phyloP scores from a whole-genome alignment of 2,888 invertebrate species.

The Ferdinandea cuprea region DNA sequence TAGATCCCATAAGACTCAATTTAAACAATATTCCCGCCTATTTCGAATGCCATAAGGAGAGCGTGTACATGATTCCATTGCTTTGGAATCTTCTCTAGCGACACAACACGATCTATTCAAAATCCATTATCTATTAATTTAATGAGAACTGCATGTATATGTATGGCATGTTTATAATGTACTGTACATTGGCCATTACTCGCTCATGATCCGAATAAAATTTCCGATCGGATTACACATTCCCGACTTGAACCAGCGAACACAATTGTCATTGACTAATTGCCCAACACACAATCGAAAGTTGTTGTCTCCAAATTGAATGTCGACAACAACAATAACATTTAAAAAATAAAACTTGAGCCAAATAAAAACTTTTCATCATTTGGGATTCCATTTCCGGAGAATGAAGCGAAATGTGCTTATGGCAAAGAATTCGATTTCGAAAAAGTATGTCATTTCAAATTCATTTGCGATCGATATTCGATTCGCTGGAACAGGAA shows the following conservation, averaged over 20 bases:
- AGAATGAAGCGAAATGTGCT: constrained; percentile 32
- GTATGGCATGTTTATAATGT: too few relatives aligned
- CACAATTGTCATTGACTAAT: constrained; percentile 58
- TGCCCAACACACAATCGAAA: constrained; percentile 62
- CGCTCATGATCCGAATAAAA: constrained; percentile 54
- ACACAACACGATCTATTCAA: constrained; percentile 44
- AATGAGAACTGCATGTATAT: constrained; percentile 23
- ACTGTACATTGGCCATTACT: constrained; percentile 33
- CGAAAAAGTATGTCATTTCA: constrained; percentile 62
- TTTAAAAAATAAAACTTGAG: constrained; percentile 16
- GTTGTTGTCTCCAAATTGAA: constrained; percentile 58
- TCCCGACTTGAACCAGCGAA: too few relatives aligned
- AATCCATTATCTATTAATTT: constrained; percentile 62
- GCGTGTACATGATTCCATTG: constrained; percentile 6
- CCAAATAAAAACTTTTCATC: constrained; percentile 28
- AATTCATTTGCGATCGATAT: constrained; percentile 49
- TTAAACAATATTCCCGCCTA: constrained; percentile 2
- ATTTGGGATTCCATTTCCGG: constrained; percentile 46
- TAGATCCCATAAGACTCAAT: constrained; percentile 32
- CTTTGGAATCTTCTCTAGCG: constrained; percentile 14
- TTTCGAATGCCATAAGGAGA: background rate
- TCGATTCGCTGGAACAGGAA: constrained; percentile 30
- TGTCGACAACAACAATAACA: background rate
- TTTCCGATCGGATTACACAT: constrained; percentile 61
- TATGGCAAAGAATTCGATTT: constrained; percentile 54